Percentiles rank a stretch among this genome's conserved stretches.
phyloP scores from a whole-genome alignment of 2,888 invertebrate species.

The Caenorhabditis sp. region DNA sequence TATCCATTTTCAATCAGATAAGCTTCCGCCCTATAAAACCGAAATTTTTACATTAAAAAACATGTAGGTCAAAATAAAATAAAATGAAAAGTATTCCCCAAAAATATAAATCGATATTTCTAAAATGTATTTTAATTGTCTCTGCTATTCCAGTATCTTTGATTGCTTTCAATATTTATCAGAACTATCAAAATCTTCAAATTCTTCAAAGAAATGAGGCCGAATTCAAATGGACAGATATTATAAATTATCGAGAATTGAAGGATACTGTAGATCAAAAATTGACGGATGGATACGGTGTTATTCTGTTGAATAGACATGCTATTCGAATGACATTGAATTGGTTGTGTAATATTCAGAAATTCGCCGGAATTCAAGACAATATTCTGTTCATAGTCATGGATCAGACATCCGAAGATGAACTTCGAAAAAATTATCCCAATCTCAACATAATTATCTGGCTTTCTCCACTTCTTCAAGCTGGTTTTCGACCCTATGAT shows the following conservation, averaged over 20 bases:
- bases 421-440: conserved; percentile 43
- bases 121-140: conserved; percentile 12
- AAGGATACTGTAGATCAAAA: conserved; percentile 14
- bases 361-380: conserved; percentile 37
- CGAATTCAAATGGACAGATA: conserved; percentile 39
- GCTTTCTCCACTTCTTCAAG: conserved; percentile 47
- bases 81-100: background rate
- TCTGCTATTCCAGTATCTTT: conserved; percentile 30
- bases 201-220: conserved; percentile 41
- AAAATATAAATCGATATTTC: conserved; percentile 7
- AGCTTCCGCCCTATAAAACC: too few species aligned
- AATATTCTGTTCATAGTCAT: conserved; percentile 52
- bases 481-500: conserved; percentile 54
- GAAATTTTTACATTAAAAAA: background rate
- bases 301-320: conserved; percentile 46
- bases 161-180: conserved; percentile 26
- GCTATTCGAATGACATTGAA: conserved; percentile 58
- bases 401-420: conserved; percentile 45
- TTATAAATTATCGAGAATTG: conserved; percentile 18
- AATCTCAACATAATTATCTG: conserved; percentile 44
- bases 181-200: conserved; percentile 40
- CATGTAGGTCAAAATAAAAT: background rate
- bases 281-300: conserved; percentile 40
- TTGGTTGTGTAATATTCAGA: conserved; percentile 55
- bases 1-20: too few species aligned